phyloP scores from a whole-genome alignment of 2,797 vertebrate genomes.

The Chaunax sp. region DNA sequence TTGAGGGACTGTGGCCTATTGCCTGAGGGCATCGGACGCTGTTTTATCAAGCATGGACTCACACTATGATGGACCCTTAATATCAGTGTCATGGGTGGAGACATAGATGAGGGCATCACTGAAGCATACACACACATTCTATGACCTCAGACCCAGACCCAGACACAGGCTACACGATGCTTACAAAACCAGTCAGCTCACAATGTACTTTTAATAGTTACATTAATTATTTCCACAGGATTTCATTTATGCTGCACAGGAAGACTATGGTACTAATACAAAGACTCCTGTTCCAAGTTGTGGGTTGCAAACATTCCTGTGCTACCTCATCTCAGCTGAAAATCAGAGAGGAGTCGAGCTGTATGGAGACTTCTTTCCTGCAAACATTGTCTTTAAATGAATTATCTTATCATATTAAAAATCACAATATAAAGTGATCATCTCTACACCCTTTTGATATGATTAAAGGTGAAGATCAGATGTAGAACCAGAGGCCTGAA shows the following conservation, averaged over 20 bases:
- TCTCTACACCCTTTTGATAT: not conserved
- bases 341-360: not conserved
- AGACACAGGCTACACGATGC: constrained; percentile 7
- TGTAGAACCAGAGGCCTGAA: not conserved
- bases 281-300: not conserved
- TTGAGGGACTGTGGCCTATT: constrained; percentile 63
- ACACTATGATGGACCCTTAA: constrained; percentile 48
- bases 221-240: constrained; percentile 10
- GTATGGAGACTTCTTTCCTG: not conserved
- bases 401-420: not conserved
- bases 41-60: constrained; percentile 55
- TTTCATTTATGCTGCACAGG: constrained; percentile 18
- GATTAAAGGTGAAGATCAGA: constrained; percentile 4
- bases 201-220: constrained; percentile 9
- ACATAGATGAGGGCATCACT: constrained; percentile 38
- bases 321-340: not conserved
- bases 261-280: not conserved
- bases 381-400: constrained; percentile 8
- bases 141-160: constrained; percentile 43
- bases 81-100: constrained; percentile 46
- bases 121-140: constrained; percentile 35
- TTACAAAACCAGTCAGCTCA: not conserved
- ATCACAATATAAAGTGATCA: not conserved
- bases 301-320: not conserved
- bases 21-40: constrained; percentile 65